Percentiles rank a stretch among this genome's conserved stretches.
phyloP scores from a whole-genome alignment of 2,113 vertebrate genomes.

The Chamaea fasciata region DNA sequence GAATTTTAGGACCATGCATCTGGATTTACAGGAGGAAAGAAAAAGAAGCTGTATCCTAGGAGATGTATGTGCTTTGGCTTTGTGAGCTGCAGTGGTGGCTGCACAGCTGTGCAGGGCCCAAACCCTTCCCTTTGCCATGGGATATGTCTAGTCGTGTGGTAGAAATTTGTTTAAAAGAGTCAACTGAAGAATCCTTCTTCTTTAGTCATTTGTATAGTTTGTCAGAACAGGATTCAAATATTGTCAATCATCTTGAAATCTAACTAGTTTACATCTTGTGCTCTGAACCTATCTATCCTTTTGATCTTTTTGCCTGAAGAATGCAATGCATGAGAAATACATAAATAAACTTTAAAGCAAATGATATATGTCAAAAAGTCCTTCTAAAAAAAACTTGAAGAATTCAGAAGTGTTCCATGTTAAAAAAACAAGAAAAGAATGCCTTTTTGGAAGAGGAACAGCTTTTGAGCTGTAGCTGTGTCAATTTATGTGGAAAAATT shows the following conservation, averaged over 20 bases:
- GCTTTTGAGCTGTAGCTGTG: not conserved
- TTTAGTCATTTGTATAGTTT: conserved; percentile 3
- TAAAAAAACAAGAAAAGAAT: not conserved
- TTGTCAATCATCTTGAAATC: conserved; percentile 27
- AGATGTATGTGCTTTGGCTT: not conserved
- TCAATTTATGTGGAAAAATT: not conserved
- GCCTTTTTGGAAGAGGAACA: not conserved
- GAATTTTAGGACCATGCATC: not conserved
- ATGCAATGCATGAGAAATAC: not conserved
- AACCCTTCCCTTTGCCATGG: not conserved
- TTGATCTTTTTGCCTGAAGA: conserved; percentile 50
- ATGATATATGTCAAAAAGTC: not conserved
- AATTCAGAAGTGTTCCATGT: not conserved
- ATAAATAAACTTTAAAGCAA: conserved; percentile 6
- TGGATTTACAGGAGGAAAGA: not conserved
- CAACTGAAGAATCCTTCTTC: not conserved
- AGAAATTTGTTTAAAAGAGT: not conserved
- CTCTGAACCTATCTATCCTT: not conserved
- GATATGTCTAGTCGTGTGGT: not conserved
- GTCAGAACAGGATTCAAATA: conserved; percentile 27
- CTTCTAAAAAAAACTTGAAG: not conserved
- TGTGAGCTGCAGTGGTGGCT: not conserved
- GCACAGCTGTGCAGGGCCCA: not conserved
- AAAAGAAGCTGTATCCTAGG: not conserved
- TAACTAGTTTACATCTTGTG: not conserved